These are phyloP conservation scores for Xestia c-nigrum DNA, from an alignment of 2,888 invertebrate species.

Conservation along the genomic window DNA sequence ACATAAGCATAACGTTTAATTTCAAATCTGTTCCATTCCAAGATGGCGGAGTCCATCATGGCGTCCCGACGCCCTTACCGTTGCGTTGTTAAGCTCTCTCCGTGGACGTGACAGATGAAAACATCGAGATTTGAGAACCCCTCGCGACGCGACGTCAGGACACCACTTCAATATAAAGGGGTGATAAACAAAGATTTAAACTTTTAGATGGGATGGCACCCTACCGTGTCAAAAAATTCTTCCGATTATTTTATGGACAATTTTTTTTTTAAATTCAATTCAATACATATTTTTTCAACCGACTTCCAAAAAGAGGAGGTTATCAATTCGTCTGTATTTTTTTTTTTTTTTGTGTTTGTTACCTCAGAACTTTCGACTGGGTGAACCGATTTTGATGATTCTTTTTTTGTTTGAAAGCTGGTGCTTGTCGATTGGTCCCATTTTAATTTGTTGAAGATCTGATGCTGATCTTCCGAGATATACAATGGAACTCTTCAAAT, in stretches of 20 bases:
- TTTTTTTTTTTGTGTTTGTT: too few species aligned
- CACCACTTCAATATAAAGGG: conserved; percentile 30
- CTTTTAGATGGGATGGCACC: neutral
- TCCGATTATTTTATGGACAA: neutral
- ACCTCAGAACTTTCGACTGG: too few species aligned
- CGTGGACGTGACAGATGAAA: conserved; percentile 35
- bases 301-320: too few species aligned
- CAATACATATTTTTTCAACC: too few species aligned
- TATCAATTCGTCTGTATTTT: too few species aligned
- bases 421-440: too few species aligned
- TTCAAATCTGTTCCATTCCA: conserved; percentile 22
- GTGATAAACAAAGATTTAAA: conserved; percentile 5
- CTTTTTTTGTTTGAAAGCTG: too few species aligned
- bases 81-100: conserved; percentile 31
- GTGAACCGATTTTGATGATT: too few species aligned
- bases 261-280: too few species aligned
- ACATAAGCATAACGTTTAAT: neutral
- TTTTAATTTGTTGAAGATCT: too few species aligned
- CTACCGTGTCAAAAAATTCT: neutral
- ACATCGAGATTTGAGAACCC: conserved; percentile 24
- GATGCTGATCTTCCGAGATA: too few species aligned
- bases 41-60: conserved; percentile 43
- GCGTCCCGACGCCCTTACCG: conserved; percentile 42
- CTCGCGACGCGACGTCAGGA: conserved; percentile 13
- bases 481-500: too few species aligned